These are phyloP conservation scores for Lydus trimaculatus DNA, from an alignment of 2,888 invertebrate species.

Conservation along the genomic window DNA sequence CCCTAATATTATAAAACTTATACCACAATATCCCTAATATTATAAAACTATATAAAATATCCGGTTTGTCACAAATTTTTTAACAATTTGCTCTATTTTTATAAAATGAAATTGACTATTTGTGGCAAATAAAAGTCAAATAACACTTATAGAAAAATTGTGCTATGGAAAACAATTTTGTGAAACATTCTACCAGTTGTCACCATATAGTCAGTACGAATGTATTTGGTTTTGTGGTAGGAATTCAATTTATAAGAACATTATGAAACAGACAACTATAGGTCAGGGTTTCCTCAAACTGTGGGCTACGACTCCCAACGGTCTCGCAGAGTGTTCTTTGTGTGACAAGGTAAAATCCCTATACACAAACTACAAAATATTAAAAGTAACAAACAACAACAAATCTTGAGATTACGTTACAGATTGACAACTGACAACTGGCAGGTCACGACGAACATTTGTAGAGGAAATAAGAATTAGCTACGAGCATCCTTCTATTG, in stretches of 20 bases:
- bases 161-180: background rate
- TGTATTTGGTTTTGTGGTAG: background rate
- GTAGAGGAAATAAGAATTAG: too few species aligned
- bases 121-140: background rate
- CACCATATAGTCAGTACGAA: background rate
- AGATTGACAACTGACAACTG: background rate
- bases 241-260: background rate
- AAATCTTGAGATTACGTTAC: background rate
- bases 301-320: background rate
- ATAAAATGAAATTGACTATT: background rate
- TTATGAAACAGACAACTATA: background rate
- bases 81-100: background rate
- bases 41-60: background rate
- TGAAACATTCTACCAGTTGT: background rate
- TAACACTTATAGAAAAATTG: conserved; percentile 5
- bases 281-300: background rate
- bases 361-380: background rate
- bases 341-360: background rate
- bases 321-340: too few species aligned
- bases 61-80: background rate
- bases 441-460: too few species aligned
- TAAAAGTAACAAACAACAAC: too few species aligned
- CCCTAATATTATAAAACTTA: background rate
- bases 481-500: too few species aligned
- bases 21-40: background rate